Evolutionary conservation across 2,113 vertebrate genomes (phyloP), one percentile per base, ranked within the genome.

Genomic region (Potamarius usumacintae): DNA sequence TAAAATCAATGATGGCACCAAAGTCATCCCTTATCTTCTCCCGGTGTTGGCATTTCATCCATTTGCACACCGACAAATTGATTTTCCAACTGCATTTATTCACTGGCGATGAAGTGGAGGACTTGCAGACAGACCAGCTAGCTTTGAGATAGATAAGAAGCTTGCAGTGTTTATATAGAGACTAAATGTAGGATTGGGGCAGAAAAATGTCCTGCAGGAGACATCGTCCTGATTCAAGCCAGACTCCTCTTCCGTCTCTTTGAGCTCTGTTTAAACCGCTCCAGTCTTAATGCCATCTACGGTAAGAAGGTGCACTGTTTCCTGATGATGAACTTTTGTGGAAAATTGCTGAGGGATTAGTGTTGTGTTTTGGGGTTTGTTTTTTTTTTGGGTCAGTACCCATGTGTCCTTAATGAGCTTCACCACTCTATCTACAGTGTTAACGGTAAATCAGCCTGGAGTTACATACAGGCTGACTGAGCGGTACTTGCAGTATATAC

Each of bases 141-240:
- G 58, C 34, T 63, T 17, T 0, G 25, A 65, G 72, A 53, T 25
- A 78, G 58, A 85, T 85, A 85, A 85, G 72, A 63, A 63, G n/a
- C 42, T 30, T 52, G 25, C 60, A 48, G 50, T 71, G 77, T 86
- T 86, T 80, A 86, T 52, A 58, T 34, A 81, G 85, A 81, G 52
- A 82, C 77, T 71, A 48, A 86, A 86, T 82, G 85, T 50, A 25
- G 86, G 67, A 85, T 81, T 62, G 83, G 34, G 81, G 57, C 67
- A 87, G 83, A 80, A 81, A 81, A 86, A 81, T 65, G 48, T 86
- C 76, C 48, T 80, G 74, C 34, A 62, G 55, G 69, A 80, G 76
- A 84, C 85, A 85, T 52, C 30, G 17, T 57, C 62, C 86, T 85
- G 77, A 89, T 87, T 89, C 86, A 82, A 87, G 86, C 86, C 89